phyloP scores from a whole-genome alignment of 2,113 vertebrate species.

The Perognathus longimembris region DNA sequence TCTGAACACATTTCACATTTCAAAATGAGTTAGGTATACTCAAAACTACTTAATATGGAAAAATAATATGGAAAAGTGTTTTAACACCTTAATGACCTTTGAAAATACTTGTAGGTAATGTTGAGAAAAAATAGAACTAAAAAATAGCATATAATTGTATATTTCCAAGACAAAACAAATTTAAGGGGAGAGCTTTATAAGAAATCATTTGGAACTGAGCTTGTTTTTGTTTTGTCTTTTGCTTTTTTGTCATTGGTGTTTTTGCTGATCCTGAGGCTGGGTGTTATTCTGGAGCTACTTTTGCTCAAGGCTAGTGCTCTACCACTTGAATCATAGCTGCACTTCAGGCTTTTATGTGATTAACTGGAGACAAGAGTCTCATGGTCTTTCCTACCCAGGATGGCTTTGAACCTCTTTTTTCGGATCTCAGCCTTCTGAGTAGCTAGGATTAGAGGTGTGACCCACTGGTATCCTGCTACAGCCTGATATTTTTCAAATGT shows the following conservation, averaged over 20 bases:
- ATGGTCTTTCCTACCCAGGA: no score
- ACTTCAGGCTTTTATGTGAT: no score
- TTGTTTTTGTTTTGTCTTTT: neutral
- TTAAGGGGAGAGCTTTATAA: conserved; percentile 10
- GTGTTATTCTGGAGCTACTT: no score
- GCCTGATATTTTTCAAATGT: neutral
- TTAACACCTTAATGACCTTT: conserved; percentile 37
- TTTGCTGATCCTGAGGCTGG: neutral
- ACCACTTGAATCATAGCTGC: no score
- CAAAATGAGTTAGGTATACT: conserved; percentile 28
- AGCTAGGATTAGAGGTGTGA: no score
- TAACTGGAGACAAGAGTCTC: no score
- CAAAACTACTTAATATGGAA: neutral
- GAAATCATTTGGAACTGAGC: neutral
- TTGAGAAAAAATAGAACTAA: conserved; percentile 38
- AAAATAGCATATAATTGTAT: neutral
- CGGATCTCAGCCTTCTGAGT: no score
- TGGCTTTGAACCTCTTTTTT: no score
- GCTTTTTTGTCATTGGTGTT: neutral
- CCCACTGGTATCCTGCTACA: no score
- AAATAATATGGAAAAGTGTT: neutral
- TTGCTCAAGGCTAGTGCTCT: no score
- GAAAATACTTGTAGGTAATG: neutral
- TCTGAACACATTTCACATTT: neutral
- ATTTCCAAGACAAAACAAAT: neutral